Evolutionary conservation across 2,113 vertebrate species (phyloP), one percentile per base, ranked within the genome.

Genomic region (Apus apus): DNA sequence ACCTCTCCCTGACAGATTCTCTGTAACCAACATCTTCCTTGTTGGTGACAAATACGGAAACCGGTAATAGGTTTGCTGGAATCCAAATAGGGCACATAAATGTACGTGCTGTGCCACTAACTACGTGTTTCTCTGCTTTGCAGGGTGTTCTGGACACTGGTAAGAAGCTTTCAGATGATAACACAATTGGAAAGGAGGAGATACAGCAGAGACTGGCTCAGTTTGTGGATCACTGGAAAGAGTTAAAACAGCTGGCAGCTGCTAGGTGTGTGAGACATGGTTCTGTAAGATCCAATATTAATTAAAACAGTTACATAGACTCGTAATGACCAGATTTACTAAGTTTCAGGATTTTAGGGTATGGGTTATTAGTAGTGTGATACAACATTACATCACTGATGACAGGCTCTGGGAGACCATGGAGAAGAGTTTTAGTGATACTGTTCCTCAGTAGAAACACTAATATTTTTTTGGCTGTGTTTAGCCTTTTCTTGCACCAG

Each of bases 201-300:
- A 99, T 99, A 87, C 99, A 99, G 98, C 99, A 99, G 98, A 98
- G 99, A 36, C 97, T 99, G 88, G 98, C 98, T 21, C 99, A 99
- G 98, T 99, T 99, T 90, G 98, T 99, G 87, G 99, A 99, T 86
- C 99, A 99, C 97, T 99, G 99, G 99, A 99, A 98, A 89, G 99
- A 99, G 79, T 98, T 99, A 62, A 99, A 99, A 86, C 98, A 99
- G 87, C 79, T 99, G 82, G 99, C 99, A 27, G 97, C 99, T 32
- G 99, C 99, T 7, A 98, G 99, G 99, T 99, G 67, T 90, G 97
- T 56, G n/a, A 64, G 38, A 68, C 6, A 1, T n/a, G 18, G 6
- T 71, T 79, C 26, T 75, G 12, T 51, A 68, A 57, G 72, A 78
- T 48, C 48, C 27, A 27, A 0, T 50, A 25, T 81, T 60, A 21